Evolutionary conservation across 35 echinoderm and acorn worm species (phyloP).

Genomic region (Hemicentrotus pulcherrimus): DNA sequence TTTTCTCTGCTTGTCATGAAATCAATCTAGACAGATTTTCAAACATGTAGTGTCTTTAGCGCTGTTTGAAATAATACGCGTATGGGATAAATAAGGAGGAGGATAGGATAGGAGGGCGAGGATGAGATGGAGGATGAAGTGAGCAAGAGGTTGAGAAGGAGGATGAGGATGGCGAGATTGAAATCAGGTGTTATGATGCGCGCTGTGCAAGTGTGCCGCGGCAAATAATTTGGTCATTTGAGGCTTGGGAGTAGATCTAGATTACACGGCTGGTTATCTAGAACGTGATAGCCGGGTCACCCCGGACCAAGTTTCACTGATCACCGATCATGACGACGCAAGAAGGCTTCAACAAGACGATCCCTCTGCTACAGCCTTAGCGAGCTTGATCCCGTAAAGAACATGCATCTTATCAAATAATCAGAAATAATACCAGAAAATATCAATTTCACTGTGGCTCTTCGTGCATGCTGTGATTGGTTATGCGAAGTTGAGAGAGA

Average conservation of each 20-base stretch:
- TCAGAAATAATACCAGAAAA: slow-evolving; percentile 51
- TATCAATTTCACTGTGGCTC: slow-evolving; percentile 49
- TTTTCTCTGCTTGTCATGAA: background rate
- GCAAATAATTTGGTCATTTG: slow-evolving; percentile 50
- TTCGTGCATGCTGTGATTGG: background rate
- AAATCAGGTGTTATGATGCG: slow-evolving; percentile 24
- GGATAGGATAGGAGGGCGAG: slow-evolving; percentile 13
- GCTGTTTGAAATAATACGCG: background rate
- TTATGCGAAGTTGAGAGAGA: background rate
- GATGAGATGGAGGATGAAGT: background rate
- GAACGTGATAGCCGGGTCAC: slow-evolving; percentile 45
- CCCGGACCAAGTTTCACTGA: slow-evolving; percentile 21
- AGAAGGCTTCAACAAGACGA: slow-evolving; percentile 13
- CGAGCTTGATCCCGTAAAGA: background rate
- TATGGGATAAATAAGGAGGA: background rate
- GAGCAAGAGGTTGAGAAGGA: background rate
- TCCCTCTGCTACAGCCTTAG: slow-evolving; percentile 22
- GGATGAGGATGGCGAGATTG: background rate
- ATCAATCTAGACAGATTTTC: background rate
- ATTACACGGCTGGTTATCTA: slow-evolving; percentile 52
- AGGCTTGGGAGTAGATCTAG: slow-evolving; percentile 38
- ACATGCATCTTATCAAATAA: slow-evolving; percentile 49
- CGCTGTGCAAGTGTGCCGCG: slow-evolving; percentile 35
- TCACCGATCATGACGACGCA: slow-evolving; percentile 41
- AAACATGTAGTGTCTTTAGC: background rate